Evolutionary conservation across 64 coral and sea anemone species (phyloP), one percentile per base, ranked within the genome.

Genomic region (Actinia equina): DNA sequence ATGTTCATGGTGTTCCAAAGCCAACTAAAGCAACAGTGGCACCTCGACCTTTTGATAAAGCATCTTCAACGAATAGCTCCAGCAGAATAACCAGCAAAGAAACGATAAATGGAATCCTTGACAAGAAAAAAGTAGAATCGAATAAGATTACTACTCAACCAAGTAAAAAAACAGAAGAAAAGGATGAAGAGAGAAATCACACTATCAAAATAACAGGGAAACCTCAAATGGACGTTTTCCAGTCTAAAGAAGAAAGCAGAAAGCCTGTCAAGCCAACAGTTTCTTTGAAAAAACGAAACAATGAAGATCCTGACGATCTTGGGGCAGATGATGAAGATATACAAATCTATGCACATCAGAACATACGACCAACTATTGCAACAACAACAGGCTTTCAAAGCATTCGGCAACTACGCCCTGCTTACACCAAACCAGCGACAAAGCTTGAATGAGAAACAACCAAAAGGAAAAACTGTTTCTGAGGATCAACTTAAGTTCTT

Each of bases 271-370:
- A 9, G 10, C 22, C 62, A 65, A 2, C n/a, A 7, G 62, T 10
- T 65, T 5, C 1, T 65, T 65, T 65, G 22, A 65, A 65, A 65
- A 23, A 65, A 17, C 6, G 44, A 79, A 13, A 15, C 62, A 79
- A 81, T 80, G 87, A 88, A 14, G 76, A 88, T 80, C 87, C 87
- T 59, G 87, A 88, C 74, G 87, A 88, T 59, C 76, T 88, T 80
- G 87, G 87, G 18, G 26, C 77, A 63, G 77, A 88, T 65, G 86
- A 79, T 44, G 30, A 82, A 22, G 30, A 25, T 59, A 81, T 81
- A 81, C 78, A 81, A 81, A 37, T 52, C 4, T 52, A 81, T 52
- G 78, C 78, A 23, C 78, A 81, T 18, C 15, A 81, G 7, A 52
- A 49, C 25, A 30, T 41, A 41, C 69, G 2, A 30, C 69, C 69